phyloP scores from a whole-genome alignment of 2,888 invertebrate genomes.

The Lacanobia oleracea region DNA sequence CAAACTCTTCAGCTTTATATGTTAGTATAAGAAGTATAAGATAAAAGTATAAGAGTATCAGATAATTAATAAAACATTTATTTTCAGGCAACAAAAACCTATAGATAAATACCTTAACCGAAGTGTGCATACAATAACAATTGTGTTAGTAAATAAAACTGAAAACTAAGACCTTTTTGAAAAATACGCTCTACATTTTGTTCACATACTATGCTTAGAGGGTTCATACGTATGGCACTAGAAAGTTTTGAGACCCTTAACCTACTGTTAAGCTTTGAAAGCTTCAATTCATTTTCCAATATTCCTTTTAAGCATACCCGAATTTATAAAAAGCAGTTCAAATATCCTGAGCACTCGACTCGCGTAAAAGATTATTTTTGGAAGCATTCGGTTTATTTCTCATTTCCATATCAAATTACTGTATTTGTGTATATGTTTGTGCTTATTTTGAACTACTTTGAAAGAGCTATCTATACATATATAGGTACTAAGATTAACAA shows the following conservation, averaged over 20 bases:
- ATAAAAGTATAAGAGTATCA: no score
- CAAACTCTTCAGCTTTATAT: no score
- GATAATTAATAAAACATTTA: no score
- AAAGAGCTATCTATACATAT: background rate
- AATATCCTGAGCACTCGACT: conserved; percentile 13
- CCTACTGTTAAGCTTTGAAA: conserved; percentile 21
- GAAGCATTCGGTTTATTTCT: conserved; percentile 21
- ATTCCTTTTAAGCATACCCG: conserved; percentile 15
- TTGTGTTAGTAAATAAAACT: no score
- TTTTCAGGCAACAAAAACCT: no score
- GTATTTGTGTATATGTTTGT: background rate
- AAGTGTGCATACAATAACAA: no score
- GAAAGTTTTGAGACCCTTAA: conserved; percentile 5
- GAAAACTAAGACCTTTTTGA: background rate
- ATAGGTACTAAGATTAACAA: background rate
- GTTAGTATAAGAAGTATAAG: no score
- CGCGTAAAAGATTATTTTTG: conserved; percentile 9
- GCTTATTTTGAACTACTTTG: conserved; percentile 1
- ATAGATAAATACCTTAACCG: no score
- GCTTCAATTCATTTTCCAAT: conserved; percentile 19
- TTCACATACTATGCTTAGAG: conserved; percentile 7
- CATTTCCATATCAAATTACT: conserved; percentile 11
- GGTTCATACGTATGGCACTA: conserved; percentile 1
- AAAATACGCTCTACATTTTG: background rate
- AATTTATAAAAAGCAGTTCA: conserved; percentile 12